Evolutionary conservation across 1,140 invertebrate species (phyloP).

Genomic region (silkworm (Bombyx mori)): ASM3026992v2 NC_085122.1:13862001-13862500

Average conservation of each 20-base stretch:
- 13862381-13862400: neutral
- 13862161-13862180: constrained; percentile 54
- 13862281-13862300: too few relatives aligned
- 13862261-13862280: neutral
- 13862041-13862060: too few relatives aligned
- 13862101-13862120: too few relatives aligned
- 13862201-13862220: constrained; percentile 28
- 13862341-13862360: constrained; percentile 1
- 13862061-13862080: too few relatives aligned
- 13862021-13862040: too few relatives aligned
- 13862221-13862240: constrained; percentile 49
- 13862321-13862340: neutral
- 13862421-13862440: too few relatives aligned
- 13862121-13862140: constrained; percentile 41
- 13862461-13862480: too few relatives aligned
- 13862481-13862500: too few relatives aligned
- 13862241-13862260: constrained; percentile 13
- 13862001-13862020: too few relatives aligned
- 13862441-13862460: too few relatives aligned
- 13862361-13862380: neutral
- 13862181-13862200: constrained; percentile 31
- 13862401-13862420: too few relatives aligned
- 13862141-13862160: constrained; percentile 41
- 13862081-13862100: too few relatives aligned
- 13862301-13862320: constrained; percentile 3